Evolutionary conservation across 2,113 vertebrate species (phyloP).

Genomic region (Amia ocellicauda): DNA sequence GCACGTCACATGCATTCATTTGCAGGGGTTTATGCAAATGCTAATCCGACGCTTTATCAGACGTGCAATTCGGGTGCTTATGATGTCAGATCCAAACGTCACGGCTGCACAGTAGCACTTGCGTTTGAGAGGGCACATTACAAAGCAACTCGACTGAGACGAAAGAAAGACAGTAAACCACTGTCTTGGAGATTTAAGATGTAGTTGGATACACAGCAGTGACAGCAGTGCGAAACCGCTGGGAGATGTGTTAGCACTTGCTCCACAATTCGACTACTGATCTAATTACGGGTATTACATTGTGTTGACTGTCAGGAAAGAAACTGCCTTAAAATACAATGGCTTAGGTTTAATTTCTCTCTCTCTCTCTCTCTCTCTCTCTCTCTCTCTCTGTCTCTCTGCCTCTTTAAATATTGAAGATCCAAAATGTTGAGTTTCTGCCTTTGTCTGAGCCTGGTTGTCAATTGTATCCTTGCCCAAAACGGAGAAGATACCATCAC

Average conservation of each 20-base stretch:
- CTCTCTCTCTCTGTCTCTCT: constrained; percentile 17
- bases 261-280: constrained; percentile 61
- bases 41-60: too few relatives aligned
- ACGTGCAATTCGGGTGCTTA: too few relatives aligned
- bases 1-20: too few relatives aligned
- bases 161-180: constrained; percentile 4
- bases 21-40: too few relatives aligned
- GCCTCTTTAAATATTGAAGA: constrained; percentile 49
- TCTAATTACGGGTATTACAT: constrained; percentile 66
- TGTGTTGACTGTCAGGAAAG: constrained; percentile 47
- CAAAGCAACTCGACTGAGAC: too few relatives aligned
- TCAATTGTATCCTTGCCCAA: constrained; percentile 75
- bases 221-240: constrained; percentile 52
- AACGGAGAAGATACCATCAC: constrained; percentile 87
- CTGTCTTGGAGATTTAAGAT: constrained; percentile 41
- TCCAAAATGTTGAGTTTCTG: constrained; percentile 82
- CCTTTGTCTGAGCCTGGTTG: constrained; percentile 74
- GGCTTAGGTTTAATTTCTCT: neutral
- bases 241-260: constrained; percentile 66
- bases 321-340: constrained; percentile 31
- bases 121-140: too few relatives aligned
- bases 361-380: constrained; percentile 24
- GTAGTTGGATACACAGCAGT: constrained; percentile 55
- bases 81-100: too few relatives aligned
- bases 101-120: too few relatives aligned